These are phyloP conservation scores for Echiichthys vipera DNA, from an alignment of 2,797 vertebrate species.

Conservation along the genomic window DNA sequence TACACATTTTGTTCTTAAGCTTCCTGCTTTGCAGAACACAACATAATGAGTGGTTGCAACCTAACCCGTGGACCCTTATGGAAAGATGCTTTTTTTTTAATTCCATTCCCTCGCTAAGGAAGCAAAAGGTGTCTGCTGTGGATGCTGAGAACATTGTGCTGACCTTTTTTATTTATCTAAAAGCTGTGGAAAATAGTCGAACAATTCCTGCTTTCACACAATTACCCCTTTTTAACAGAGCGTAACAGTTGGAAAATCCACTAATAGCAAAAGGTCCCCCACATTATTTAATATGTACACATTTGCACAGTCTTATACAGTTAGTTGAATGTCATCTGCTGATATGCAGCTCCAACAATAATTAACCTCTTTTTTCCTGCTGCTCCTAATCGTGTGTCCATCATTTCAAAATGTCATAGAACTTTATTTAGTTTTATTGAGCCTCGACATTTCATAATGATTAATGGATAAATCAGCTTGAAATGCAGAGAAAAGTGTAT, in stretches of 20 bases:
- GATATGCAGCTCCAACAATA: background rate
- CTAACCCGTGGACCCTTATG: background rate
- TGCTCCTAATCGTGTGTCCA: fast-evolving
- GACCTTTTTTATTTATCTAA: background rate
- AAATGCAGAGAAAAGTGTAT: background rate
- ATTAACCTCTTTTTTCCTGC: background rate
- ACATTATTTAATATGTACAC: background rate
- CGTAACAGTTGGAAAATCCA: background rate
- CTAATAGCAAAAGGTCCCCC: background rate
- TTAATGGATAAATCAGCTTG: background rate
- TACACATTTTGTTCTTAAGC: too few relatives aligned
- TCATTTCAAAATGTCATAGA: background rate
- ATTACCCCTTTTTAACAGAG: background rate
- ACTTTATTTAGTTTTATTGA: background rate
- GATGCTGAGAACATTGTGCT: background rate
- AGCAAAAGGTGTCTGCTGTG: background rate
- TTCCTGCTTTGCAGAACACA: too few relatives aligned
- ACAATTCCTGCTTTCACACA: background rate
- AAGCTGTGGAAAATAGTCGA: background rate
- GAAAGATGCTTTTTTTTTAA: background rate
- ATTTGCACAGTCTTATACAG: background rate
- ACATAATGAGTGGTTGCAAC: background rate
- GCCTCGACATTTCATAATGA: background rate
- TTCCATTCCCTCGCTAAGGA: background rate
- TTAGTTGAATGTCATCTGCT: background rate